Conservation (phyloP, 2,113 vertebrate genomes). For the Tricholaema leucomelas region DNA sequence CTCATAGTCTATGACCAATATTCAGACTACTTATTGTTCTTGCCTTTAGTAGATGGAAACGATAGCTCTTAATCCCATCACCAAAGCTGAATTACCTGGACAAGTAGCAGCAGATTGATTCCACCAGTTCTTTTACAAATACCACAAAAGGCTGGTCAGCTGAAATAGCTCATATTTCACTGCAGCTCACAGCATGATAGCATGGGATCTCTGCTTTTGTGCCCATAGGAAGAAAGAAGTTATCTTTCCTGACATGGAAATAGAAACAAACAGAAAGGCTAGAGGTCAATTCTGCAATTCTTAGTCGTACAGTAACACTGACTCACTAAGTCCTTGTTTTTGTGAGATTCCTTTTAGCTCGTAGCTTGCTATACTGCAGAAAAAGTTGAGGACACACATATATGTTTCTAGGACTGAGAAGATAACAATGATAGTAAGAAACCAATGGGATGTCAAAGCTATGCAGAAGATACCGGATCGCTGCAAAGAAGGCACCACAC, state of each 20-base stretch:
- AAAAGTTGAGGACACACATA: not conserved
- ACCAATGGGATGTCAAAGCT: not conserved
- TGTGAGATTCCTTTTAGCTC: not conserved
- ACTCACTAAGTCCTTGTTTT: not conserved
- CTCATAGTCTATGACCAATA: not conserved
- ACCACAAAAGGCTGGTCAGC: slow-evolving; percentile 29
- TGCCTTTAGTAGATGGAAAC: not conserved
- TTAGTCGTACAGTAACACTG: not conserved
- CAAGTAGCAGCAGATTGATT: slow-evolving; percentile 49
- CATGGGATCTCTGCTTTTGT: not conserved
- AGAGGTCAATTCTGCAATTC: not conserved
- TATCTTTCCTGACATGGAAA: not conserved
- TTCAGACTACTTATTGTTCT: not conserved
- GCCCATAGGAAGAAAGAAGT: not conserved
- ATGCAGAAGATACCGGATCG: not conserved
- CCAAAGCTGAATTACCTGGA: slow-evolving; percentile 50
- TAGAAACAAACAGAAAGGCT: not conserved
- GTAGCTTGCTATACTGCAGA: not conserved
- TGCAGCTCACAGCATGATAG: not conserved
- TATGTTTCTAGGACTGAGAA: not conserved
- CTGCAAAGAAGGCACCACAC: not conserved
- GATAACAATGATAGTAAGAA: not conserved
- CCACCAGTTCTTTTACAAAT: slow-evolving; percentile 43
- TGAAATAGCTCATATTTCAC: not conserved
- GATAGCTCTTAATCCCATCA: slow-evolving; percentile 26